Base-by-base conservation (phyloP, 2,888 invertebrate species). In the Ophion obscuratus region DNA sequence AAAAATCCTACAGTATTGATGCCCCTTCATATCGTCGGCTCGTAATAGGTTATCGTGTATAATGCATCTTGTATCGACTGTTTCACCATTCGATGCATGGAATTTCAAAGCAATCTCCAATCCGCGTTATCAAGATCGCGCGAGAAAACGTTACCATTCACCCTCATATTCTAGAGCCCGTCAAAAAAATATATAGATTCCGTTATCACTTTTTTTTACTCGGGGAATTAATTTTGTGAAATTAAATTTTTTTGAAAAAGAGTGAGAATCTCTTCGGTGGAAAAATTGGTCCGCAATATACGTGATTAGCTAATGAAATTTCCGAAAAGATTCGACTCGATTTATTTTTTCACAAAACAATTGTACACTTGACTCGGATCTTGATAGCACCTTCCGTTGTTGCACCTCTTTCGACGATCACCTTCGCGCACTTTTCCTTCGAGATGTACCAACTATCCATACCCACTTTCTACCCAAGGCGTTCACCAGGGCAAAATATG, bases 401-500 rank as follows among this genome's bases (percentile, higher is more conserved):
- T 66, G 53, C 64, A 40, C 24, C 57, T n/a, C 57, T 40, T 27
- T 80, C 66, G n/a, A 66, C 66, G 40, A 44, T 73, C 57, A 80
- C 73, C 73, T 57, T 59, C 24, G 40, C 57, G 73, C 73, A 80
- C 80, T 66, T 80, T 80, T 71, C 44, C 80, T 44, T 64, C 80
- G 6, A 27, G n/a, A 59, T 66, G 44, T 24, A 73, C 66, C 80
- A 59, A 73, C 57, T 40, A 66, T 20, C 59, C 61, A 44, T 66
- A 67, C 73, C 57, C 66, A 66, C 73, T 73, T 80, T 67, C 64
- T 40, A 20, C 70, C 10, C 53, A 20, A 61, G 64, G 53, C 47
- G 44, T 62, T 17, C 67, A 70, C 31, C 57, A 57, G 47, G n/a
- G 70, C 71, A 76, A 84, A 75, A 80, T 76, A 71, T 84, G 71